These are phyloP conservation scores for Dicroscelio sp. DNA, from an alignment of 2,888 invertebrate species.

Conservation along the genomic window DNA sequence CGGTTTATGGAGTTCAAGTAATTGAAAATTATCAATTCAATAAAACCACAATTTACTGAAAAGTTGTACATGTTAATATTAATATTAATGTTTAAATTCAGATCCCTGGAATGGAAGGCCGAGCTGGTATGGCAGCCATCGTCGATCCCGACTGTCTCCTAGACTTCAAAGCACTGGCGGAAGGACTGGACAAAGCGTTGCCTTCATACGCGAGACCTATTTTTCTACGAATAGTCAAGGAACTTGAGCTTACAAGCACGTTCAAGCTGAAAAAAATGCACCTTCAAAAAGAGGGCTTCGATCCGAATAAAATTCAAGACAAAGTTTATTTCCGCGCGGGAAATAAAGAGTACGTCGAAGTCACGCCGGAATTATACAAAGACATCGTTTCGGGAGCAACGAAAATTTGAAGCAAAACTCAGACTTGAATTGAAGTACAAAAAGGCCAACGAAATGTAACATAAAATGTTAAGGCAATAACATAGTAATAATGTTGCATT, in stretches of 20 bases:
- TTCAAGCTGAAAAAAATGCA: conserved; percentile 94
- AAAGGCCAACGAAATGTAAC: conserved; percentile 42
- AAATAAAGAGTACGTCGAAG: conserved; percentile 93
- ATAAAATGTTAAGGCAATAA: conserved; percentile 2
- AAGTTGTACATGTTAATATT: no score
- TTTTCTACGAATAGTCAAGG: conserved; percentile 92
- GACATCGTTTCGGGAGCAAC: conserved; percentile 92
- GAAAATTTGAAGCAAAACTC: conserved; percentile 89
- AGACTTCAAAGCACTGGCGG: conserved; percentile 91
- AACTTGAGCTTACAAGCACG: conserved; percentile 94
- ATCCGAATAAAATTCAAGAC: conserved; percentile 92
- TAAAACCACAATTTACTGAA: no score
- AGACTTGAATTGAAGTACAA: conserved; percentile 29
- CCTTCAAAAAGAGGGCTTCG: conserved; percentile 93
- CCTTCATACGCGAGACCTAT: conserved; percentile 93
- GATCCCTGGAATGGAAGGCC: conserved; percentile 92
- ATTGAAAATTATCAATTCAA: no score
- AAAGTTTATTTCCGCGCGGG: conserved; percentile 92
- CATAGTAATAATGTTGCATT: neutral
- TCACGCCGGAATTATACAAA: conserved; percentile 92
- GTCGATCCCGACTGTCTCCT: conserved; percentile 92
- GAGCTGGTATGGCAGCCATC: conserved; percentile 94
- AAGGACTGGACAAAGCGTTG: conserved; percentile 91
- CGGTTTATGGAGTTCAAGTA: conserved; percentile 98
- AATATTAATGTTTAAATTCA: conserved; percentile 76